Percentiles rank a stretch among this genome's conserved stretches.
These are phyloP conservation scores for Mesembrinibis cayennensis DNA, from an alignment of 2,113 vertebrate species.

Conservation along the genomic window DNA sequence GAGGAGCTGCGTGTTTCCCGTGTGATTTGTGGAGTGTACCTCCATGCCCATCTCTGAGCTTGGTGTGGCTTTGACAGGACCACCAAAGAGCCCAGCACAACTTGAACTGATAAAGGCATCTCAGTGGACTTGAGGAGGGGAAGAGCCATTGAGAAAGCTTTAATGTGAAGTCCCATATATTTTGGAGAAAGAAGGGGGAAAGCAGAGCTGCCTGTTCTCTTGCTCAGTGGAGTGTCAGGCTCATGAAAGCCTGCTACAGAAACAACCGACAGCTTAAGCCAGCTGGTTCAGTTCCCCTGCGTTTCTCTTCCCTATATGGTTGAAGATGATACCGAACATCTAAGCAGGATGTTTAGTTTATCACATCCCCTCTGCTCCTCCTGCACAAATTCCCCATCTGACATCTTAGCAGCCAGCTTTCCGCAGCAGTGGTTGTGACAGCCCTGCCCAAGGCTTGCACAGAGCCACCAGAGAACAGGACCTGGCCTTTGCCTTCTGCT, in stretches of 20 bases:
- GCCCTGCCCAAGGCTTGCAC: not conserved
- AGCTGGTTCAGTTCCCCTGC: not conserved
- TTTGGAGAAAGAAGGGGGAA: not conserved
- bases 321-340: not conserved
- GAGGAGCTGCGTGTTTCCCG: not conserved
- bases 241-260: not conserved
- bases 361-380: not conserved
- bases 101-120: not conserved
- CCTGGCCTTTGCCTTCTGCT: conserved; percentile 4
- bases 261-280: not conserved
- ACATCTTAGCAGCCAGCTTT: not conserved
- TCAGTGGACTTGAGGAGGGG: not conserved
- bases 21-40: not conserved
- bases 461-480: not conserved
- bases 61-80: not conserved
- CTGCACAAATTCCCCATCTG: not conserved
- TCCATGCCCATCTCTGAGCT: not conserved
- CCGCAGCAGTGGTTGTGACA: not conserved
- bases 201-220: not conserved
- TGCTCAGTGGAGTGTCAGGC: not conserved
- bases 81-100: not conserved
- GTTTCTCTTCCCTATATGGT: not conserved
- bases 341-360: conserved; percentile 14
- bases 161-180: not conserved
- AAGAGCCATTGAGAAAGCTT: not conserved